Percentiles rank a stretch among this genome's conserved stretches.
These are phyloP conservation scores for Baryphthengus martii DNA, from an alignment of 2,113 vertebrate species.

Conservation along the genomic window DNA sequence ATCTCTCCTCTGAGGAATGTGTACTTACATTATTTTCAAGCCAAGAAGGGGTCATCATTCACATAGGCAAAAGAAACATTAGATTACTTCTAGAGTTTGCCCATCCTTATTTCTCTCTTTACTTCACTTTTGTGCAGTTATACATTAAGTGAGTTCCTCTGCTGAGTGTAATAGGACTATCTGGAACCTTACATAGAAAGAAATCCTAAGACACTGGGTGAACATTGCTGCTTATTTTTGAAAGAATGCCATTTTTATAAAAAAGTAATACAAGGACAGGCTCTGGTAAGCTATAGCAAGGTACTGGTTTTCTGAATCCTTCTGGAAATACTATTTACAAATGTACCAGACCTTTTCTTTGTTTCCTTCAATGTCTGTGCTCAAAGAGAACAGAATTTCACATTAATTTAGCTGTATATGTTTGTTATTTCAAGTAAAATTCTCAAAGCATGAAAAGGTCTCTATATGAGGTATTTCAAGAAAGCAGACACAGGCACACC, in stretches of 20 bases:
- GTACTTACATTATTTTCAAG: constrained; percentile 29
- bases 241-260: neutral
- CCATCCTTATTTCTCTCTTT: neutral
- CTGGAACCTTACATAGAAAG: neutral
- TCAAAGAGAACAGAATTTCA: constrained; percentile 17
- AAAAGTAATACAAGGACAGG: neutral
- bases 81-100: neutral
- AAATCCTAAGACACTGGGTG: neutral
- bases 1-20: constrained; percentile 16
- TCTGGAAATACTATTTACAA: neutral
- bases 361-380: neutral
- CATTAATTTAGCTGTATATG: neutral
- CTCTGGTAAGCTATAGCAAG: neutral
- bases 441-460: constrained; percentile 12
- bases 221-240: neutral
- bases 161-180: neutral
- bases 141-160: neutral
- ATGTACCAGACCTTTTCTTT: neutral
- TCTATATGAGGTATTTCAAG: neutral
- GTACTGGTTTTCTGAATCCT: neutral
- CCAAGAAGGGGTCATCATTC: constrained; percentile 46
- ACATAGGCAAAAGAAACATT: neutral
- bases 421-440: constrained; percentile 27
- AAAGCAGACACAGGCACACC: constrained; percentile 6
- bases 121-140: neutral